phyloP scores from a whole-genome alignment of 2,113 vertebrate genomes.

The Corythaixoides concolor region DNA sequence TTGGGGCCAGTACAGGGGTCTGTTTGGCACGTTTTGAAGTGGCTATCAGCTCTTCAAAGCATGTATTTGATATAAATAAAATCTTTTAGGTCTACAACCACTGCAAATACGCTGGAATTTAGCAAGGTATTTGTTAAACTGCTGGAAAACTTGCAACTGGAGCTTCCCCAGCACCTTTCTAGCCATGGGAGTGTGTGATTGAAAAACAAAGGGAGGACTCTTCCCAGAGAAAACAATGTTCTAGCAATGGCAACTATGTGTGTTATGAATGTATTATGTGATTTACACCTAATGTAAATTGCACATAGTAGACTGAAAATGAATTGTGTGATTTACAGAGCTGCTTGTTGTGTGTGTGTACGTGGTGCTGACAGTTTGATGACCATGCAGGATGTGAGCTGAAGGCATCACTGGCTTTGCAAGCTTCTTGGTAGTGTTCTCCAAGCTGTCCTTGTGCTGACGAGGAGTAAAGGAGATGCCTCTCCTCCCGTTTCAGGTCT shows the following conservation, averaged over 20 bases:
- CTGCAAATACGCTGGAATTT: neutral
- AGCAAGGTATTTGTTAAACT: neutral
- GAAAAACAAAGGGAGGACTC: neutral
- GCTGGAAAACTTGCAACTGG: neutral
- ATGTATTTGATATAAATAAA: neutral
- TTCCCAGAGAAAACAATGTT: neutral
- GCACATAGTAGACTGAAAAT: neutral
- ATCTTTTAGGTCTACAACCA: neutral
- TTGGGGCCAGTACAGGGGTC: neutral
- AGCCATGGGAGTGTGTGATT: accelerated
- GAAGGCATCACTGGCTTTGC: neutral
- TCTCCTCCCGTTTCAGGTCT: neutral
- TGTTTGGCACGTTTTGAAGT: neutral
- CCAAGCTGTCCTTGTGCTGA: neutral
- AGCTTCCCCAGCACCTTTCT: neutral
- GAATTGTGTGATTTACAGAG: neutral
- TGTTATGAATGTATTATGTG: neutral
- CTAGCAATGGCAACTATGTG: neutral
- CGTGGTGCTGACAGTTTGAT: neutral
- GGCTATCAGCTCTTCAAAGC: neutral
- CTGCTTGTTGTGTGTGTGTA: neutral
- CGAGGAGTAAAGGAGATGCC: neutral
- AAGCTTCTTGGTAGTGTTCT: neutral
- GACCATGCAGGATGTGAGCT: accelerated
- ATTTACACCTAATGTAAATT: too few relatives aligned